These are phyloP conservation scores for Halcyon senegalensis DNA, from an alignment of 2,113 vertebrate genomes.

Conservation along the genomic window DNA sequence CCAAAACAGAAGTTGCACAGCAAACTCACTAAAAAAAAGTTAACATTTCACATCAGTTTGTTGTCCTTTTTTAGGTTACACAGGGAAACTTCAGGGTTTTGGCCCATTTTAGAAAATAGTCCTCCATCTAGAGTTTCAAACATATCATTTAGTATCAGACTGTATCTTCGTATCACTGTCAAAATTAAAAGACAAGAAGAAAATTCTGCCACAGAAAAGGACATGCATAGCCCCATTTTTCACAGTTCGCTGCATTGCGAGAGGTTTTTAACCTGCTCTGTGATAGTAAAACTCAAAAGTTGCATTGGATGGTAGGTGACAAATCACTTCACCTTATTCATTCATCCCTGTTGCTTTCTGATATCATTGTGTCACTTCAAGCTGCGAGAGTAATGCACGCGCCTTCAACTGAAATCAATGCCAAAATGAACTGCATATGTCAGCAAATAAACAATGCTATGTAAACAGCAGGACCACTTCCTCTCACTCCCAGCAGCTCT, in stretches of 20 bases:
- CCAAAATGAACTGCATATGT: conserved; percentile 59
- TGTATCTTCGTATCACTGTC: neutral
- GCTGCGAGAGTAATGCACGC: conserved; percentile 24
- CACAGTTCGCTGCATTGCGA: neutral
- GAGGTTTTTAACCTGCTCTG: neutral
- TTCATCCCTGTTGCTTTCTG: conserved; percentile 62
- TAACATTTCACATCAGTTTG: neutral
- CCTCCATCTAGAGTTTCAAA: neutral
- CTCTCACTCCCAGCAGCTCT: conserved; percentile 6
- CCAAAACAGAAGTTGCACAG: neutral
- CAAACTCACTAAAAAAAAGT: neutral
- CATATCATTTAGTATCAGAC: neutral
- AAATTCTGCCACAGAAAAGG: neutral
- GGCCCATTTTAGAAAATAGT: neutral
- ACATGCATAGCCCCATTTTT: neutral
- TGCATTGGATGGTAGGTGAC: conserved; percentile 43
- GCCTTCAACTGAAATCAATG: conserved; percentile 65
- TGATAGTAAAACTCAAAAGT: conserved; percentile 25
- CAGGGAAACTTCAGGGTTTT: neutral
- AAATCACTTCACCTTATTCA: conserved; percentile 48
- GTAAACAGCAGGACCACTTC: conserved; percentile 55
- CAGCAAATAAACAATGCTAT: conserved; percentile 60
- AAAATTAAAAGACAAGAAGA: conserved; percentile 8
- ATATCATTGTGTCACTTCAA: conserved; percentile 60
- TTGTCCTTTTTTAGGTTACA: neutral